phyloP scores from a whole-genome alignment of 1,140 invertebrate genomes.

The Euwallacea fornicatus region DNA sequence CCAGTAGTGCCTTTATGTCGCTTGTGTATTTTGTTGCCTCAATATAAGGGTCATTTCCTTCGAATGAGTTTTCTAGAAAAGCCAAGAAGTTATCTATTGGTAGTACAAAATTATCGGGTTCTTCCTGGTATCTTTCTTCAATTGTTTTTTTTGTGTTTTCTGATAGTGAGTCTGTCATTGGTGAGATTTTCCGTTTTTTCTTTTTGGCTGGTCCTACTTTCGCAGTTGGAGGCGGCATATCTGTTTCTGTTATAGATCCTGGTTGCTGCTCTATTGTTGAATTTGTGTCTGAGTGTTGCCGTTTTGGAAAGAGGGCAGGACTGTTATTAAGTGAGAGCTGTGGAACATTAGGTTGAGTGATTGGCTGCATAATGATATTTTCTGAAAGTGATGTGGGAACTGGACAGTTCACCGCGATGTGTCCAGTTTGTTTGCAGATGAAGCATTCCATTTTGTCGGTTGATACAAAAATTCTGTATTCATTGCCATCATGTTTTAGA shows the following conservation, averaged over 20 bases:
- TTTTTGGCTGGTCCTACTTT: background rate
- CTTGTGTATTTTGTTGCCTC: background rate
- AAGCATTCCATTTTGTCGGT: constrained; percentile 2
- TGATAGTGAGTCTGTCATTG: background rate
- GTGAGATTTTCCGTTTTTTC: background rate
- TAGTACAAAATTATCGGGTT: background rate
- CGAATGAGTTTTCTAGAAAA: background rate
- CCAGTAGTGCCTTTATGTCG: background rate
- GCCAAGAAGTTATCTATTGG: background rate
- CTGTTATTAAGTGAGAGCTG: too few species aligned
- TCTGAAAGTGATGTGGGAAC: too few species aligned
- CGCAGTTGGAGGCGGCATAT: background rate
- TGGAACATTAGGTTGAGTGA: too few species aligned
- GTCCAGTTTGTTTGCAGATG: too few species aligned
- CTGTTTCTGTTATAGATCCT: background rate
- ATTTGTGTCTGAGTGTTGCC: background rate
- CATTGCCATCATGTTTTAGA: background rate
- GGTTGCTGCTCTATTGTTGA: background rate
- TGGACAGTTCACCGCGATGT: too few species aligned
- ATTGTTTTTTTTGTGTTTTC: constrained; percentile 2
- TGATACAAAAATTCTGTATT: background rate
- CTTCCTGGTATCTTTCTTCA: background rate
- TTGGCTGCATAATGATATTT: too few species aligned
- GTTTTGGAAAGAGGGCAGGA: background rate
- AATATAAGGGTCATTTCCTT: background rate